phyloP scores from a whole-genome alignment of 1,140 invertebrate species.

The Euwallacea similis region DNA sequence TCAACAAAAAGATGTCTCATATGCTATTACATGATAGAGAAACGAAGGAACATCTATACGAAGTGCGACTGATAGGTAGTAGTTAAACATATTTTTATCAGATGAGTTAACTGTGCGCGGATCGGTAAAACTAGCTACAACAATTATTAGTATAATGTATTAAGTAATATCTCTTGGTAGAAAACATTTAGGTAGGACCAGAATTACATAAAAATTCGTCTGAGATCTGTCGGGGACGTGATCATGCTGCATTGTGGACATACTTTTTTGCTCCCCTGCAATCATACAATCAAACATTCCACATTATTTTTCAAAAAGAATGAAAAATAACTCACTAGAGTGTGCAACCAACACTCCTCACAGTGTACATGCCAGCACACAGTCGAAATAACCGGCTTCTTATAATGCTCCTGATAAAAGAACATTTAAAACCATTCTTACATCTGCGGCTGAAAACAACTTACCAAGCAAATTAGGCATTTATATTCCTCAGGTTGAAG shows the following conservation, averaged over 20 bases:
- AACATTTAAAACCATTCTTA: background rate
- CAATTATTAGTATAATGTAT: background rate
- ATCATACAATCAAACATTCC: slow-evolving; percentile 35
- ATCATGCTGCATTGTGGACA: slow-evolving; percentile 84
- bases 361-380: slow-evolving; percentile 85
- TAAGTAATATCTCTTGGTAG: slow-evolving; percentile 1
- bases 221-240: slow-evolving; percentile 72
- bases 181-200: slow-evolving; percentile 1
- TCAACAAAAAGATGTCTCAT: background rate
- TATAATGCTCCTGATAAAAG: slow-evolving; percentile 59
- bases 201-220: slow-evolving; percentile 74
- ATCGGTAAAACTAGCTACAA: background rate
- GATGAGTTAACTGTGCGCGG: background rate
- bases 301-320: background rate
- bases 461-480: slow-evolving; percentile 77
- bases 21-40: background rate
- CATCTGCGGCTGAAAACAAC: slow-evolving; percentile 29
- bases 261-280: slow-evolving; percentile 72
- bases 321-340: slow-evolving; percentile 56
- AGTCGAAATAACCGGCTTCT: slow-evolving; percentile 75
- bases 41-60: background rate
- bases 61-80: background rate
- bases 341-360: slow-evolving; percentile 79
- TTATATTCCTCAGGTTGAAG: slow-evolving; percentile 58
- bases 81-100: background rate